Evolutionary conservation across 2,113 vertebrate species (phyloP), one percentile per base, ranked within the genome.

Genomic region (Micromys minutus): DNA sequence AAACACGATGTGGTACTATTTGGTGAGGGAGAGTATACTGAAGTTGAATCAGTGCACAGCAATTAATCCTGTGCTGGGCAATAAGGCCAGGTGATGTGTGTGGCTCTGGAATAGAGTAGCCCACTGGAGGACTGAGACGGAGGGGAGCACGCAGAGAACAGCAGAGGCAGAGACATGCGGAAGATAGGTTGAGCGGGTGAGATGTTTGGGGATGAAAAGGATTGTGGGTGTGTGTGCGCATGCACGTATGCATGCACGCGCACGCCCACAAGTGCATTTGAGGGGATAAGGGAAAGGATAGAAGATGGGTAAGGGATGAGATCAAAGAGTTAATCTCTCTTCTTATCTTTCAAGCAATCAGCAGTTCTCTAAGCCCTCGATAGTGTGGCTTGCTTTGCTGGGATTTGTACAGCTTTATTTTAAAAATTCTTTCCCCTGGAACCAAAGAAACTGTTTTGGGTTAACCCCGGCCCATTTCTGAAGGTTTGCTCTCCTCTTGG

Each of bases 121-220:
- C 87, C 74, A 42, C 50, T 26, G 63, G 55, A 71, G 89, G 90
- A 87, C 87, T 77, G 24, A 76, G 71, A 87, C 42, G 67, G 61
- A 87, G 75, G 83, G 67, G 89, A 29, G 67, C 61, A 84, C 89
- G 80, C 93, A 94, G 87, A 84, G 83, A 94, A 88, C 79, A 97
- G 97, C 87, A 87, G 67, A 95, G 90, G 80, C 91, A 87, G 75
- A 96, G 89, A 95, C n/a, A 89, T 75, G 92, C 90, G 92, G 76
- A 89, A 95, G 93, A 85, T 80, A 67, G 86, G 86, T 69, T 71
- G 83, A 45, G 57, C 94, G 76, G 85, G 88, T 90, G 90, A 92
- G 94, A 90, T 72, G 59, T 89, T 87, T 47, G 92, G 86, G 90
- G 87, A 91, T 55, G 72, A 47, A 80, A 80, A 52, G 67, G 79